These are phyloP conservation scores for Parazoanthus swiftii DNA, from an alignment of 92 coral and sea anemone species.

Conservation along the genomic window DNA sequence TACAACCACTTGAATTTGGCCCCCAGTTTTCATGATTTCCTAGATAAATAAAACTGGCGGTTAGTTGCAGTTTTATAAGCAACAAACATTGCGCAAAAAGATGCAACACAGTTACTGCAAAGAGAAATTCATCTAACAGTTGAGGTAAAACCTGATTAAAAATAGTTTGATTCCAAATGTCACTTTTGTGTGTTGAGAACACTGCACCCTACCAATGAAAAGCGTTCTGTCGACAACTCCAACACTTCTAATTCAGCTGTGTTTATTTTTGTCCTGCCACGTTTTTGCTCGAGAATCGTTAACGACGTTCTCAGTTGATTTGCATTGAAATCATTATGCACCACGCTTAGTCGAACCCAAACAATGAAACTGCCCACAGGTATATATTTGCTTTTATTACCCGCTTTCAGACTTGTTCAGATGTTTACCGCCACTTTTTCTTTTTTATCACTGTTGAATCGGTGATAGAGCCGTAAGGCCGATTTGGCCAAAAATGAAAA, in stretches of 20 bases:
- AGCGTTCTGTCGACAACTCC: not conserved
- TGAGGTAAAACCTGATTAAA: not conserved
- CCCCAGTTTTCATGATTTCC: constrained; percentile 19
- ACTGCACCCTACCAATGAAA: not conserved
- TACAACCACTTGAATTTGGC: not conserved
- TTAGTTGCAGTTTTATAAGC: not conserved
- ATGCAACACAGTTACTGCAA: not conserved
- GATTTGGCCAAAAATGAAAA: not conserved
- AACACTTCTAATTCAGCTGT: not conserved
- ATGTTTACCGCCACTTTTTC: not conserved
- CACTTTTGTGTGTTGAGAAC: not conserved
- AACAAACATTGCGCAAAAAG: not conserved
- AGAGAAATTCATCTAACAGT: not conserved
- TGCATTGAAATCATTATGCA: constrained; percentile 1
- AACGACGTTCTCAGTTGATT: not conserved
- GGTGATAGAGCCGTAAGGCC: not conserved
- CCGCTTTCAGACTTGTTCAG: not conserved
- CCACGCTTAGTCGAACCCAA: not conserved
- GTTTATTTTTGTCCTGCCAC: not conserved
- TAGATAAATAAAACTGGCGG: not conserved
- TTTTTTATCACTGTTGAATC: not conserved
- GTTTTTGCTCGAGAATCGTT: not conserved
- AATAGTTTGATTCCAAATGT: not conserved
- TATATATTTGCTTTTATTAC: too few relatives aligned
- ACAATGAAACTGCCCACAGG: constrained; percentile 7